phyloP scores from a whole-genome alignment of 1,140 invertebrate species.

The Notospermus geniculatus region DNA sequence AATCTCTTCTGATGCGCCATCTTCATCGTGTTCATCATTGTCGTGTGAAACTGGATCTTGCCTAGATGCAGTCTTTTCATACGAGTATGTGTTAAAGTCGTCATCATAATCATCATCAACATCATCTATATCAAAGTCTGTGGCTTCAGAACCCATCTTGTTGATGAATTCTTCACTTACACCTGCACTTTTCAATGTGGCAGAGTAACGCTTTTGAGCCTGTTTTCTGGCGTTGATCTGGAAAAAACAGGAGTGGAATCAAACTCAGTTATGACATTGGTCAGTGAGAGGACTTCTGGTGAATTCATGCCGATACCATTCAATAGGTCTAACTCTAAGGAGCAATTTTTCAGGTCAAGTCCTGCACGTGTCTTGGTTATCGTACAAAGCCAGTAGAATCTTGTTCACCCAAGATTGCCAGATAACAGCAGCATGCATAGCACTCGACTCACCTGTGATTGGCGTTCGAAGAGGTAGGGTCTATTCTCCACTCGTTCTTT shows the following conservation, averaged over 20 bases:
- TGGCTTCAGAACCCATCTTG: conserved; percentile 26
- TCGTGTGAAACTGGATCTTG: conserved; percentile 13
- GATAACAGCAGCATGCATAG: background rate
- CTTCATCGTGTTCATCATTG: too few species aligned
- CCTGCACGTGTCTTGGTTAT: too few species aligned
- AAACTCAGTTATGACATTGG: too few species aligned
- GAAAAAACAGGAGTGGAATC: conserved; percentile 7
- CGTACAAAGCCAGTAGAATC: too few species aligned
- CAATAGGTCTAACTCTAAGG: too few species aligned
- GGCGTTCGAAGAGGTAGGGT: conserved; percentile 42
- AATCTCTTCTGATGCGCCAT: too few species aligned
- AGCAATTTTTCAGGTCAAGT: too few species aligned
- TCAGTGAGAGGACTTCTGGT: too few species aligned
- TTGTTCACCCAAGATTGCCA: too few species aligned
- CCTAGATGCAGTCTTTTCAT: too few species aligned
- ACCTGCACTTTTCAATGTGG: conserved; percentile 35
- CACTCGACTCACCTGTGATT: conserved; percentile 30
- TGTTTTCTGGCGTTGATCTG: conserved; percentile 41
- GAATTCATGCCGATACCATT: too few species aligned
- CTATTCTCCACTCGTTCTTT: conserved; percentile 31
- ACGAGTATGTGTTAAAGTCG: conserved; percentile 15
- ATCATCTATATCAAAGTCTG: conserved; percentile 14
- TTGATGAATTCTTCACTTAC: conserved; percentile 37
- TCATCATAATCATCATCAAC: conserved; percentile 27
- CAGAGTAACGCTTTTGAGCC: conserved; percentile 41